phyloP scores from a whole-genome alignment of 2,888 invertebrate species.

The Elysia crispata region DNA sequence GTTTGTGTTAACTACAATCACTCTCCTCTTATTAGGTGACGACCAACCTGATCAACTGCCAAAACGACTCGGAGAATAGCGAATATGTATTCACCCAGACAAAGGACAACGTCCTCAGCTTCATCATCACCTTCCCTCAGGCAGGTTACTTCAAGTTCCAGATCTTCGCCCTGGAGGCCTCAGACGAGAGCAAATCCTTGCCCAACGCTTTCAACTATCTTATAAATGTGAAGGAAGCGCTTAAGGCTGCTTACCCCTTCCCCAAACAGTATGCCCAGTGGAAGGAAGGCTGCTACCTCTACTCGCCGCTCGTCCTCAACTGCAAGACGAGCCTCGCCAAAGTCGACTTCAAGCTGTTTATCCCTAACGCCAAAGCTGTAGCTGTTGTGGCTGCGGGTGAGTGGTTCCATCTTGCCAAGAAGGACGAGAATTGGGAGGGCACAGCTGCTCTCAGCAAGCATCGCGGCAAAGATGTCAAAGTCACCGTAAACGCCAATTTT shows the following conservation, averaged over 20 bases:
- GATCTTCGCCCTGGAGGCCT: constrained; percentile 67
- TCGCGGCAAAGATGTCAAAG: constrained; percentile 68
- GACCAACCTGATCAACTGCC: constrained; percentile 62
- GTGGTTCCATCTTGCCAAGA: constrained; percentile 73
- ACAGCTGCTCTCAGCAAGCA: constrained; percentile 65
- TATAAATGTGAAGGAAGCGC: constrained; percentile 60
- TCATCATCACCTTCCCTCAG: constrained; percentile 59
- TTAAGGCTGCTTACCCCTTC: constrained; percentile 63
- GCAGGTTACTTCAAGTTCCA: constrained; percentile 73
- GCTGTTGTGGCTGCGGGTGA: constrained; percentile 71
- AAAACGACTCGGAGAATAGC: constrained; percentile 58
- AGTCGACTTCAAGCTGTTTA: constrained; percentile 62
- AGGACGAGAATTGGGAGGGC: constrained; percentile 71
- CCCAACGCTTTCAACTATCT: constrained; percentile 74
- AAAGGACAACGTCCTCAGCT: constrained; percentile 57
- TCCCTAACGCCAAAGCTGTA: constrained; percentile 71
- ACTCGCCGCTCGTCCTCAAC: constrained; percentile 61
- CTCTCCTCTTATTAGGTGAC: constrained; percentile 59
- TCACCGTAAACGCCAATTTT: constrained; percentile 75
- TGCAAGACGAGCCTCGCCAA: constrained; percentile 62
- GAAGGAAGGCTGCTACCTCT: constrained; percentile 74
- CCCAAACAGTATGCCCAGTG: constrained; percentile 75
- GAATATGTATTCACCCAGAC: constrained; percentile 70
- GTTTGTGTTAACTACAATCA: too few species aligned
- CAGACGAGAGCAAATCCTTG: constrained; percentile 69